Evolutionary conservation across 1,140 invertebrate genomes (phyloP).

Genomic region (Dermatophagoides farinae): DNA sequence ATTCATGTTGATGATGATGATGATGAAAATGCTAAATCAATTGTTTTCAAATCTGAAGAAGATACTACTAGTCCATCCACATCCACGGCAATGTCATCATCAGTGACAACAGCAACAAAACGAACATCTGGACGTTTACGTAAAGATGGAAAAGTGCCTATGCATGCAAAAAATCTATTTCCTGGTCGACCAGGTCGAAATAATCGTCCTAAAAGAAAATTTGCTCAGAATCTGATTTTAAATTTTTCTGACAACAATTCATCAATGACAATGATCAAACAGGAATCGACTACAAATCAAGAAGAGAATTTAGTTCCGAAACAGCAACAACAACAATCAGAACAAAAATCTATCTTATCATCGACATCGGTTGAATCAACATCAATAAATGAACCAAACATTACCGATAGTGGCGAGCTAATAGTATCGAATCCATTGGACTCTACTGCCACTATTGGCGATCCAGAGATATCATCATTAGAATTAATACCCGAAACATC

Average conservation of each 20-base stretch:
- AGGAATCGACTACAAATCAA: background rate
- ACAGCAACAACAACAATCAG: background rate
- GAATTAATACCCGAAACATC: background rate
- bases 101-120: background rate
- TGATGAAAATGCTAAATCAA: no score
- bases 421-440: background rate
- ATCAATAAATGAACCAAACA: background rate
- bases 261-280: no score
- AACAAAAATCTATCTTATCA: background rate
- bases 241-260: no score
- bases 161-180: slow-evolving; percentile 6
- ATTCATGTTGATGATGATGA: no score
- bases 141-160: slow-evolving; percentile 9
- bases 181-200: slow-evolving; percentile 5
- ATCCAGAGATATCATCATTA: background rate
- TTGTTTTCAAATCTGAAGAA: no score
- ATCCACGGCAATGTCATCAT: background rate
- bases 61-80: no score
- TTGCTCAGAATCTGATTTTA: no score
- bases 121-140: slow-evolving; percentile 2
- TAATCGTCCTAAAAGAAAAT: background rate
- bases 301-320: background rate
- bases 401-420: no score
- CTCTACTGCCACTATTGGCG: background rate
- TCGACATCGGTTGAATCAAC: background rate